phyloP scores from a whole-genome alignment of 2,113 vertebrate species.

The Athene cunicularia region DNA sequence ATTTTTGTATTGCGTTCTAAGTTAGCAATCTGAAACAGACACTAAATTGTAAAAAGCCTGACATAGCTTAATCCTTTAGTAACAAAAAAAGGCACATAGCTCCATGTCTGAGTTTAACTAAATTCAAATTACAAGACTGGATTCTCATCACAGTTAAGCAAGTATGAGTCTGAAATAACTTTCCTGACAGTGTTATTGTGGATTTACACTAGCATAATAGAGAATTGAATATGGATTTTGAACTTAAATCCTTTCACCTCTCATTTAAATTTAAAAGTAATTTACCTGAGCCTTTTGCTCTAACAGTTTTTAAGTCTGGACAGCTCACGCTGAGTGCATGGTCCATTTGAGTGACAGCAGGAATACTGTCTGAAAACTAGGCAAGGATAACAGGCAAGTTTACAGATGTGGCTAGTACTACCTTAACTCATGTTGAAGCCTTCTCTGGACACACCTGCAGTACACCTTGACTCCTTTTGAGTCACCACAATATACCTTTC shows the following conservation, averaged over 20 bases:
- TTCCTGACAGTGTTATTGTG: neutral
- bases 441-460: neutral
- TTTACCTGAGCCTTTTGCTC: neutral
- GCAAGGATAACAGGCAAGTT: neutral
- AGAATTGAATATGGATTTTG: neutral
- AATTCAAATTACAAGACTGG: neutral
- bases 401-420: neutral
- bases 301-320: neutral
- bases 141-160: neutral
- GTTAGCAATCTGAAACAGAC: neutral
- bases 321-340: neutral
- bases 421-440: neutral
- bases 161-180: conserved; percentile 6
- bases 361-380: neutral
- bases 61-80: neutral
- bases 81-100: neutral
- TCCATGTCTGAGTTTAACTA: neutral
- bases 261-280: neutral
- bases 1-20: neutral
- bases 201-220: neutral
- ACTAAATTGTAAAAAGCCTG: neutral
- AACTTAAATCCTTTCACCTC: neutral
- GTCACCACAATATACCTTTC: neutral
- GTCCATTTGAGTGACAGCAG: neutral
- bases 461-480: neutral